Evolutionary conservation across 2,888 invertebrate genomes (phyloP).

Genomic region (Danaus chrysippus): DNA sequence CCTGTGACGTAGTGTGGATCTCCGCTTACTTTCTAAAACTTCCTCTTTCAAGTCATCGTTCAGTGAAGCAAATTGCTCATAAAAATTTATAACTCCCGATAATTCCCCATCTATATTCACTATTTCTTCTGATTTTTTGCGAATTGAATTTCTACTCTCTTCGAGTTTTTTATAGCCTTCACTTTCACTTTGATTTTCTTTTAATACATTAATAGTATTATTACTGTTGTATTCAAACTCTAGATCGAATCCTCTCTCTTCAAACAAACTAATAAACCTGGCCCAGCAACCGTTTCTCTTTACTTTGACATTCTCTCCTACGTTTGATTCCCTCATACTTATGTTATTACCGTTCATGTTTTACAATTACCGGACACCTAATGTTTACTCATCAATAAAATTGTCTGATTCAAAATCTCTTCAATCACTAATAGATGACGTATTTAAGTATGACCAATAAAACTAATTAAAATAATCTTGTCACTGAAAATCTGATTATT

Average conservation of each 20-base stretch:
- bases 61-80: conserved; percentile 67
- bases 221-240: conserved; percentile 57
- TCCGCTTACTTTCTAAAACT: conserved; percentile 45
- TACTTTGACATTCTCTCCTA: conserved; percentile 28
- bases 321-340: conserved; percentile 23
- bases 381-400: background rate
- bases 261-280: conserved; percentile 63
- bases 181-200: conserved; percentile 42
- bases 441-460: conserved; percentile 16
- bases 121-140: conserved; percentile 34
- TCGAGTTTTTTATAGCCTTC: conserved; percentile 53
- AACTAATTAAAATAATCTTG: conserved; percentile 17
- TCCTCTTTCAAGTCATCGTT: conserved; percentile 57
- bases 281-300: conserved; percentile 59
- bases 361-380: conserved; percentile 10
- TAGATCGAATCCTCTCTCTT: conserved; percentile 69
- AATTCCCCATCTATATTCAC: conserved; percentile 50
- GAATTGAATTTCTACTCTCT: conserved; percentile 38
- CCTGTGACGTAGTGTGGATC: conserved; percentile 48
- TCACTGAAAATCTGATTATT: conserved; percentile 14
- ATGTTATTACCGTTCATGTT: conserved; percentile 27
- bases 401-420: conserved; percentile 1
- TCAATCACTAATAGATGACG: background rate
- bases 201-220: conserved; percentile 40
- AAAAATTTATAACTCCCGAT: conserved; percentile 58